Evolutionary conservation across 2,888 invertebrate genomes (phyloP).

Genomic region (Archips crataeganus): DNA sequence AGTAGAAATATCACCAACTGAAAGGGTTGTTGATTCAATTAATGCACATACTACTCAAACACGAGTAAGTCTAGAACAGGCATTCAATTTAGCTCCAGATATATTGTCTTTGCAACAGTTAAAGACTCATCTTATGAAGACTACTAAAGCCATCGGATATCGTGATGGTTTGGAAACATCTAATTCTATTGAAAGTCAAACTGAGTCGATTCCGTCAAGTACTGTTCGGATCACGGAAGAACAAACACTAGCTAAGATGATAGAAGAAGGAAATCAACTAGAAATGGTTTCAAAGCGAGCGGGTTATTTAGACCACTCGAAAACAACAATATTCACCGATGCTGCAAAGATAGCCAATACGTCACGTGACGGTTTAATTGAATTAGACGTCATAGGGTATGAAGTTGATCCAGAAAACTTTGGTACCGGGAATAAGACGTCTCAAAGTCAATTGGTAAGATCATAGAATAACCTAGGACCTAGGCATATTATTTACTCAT

Average conservation of each 20-base stretch:
- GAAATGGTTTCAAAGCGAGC: conserved; percentile 67
- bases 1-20: conserved; percentile 42
- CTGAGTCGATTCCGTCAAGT: conserved; percentile 29
- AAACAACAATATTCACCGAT: conserved; percentile 46
- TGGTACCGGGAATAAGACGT: conserved; percentile 53
- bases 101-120: conserved; percentile 58
- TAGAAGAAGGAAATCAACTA: conserved; percentile 38
- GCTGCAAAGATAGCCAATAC: conserved; percentile 40
- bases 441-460: conserved; percentile 72
- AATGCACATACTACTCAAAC: conserved; percentile 56
- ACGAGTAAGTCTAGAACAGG: conserved; percentile 54
- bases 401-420: conserved; percentile 51
- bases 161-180: conserved; percentile 20
- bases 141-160: conserved; percentile 27
- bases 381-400: conserved; percentile 49
- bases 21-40: conserved; percentile 49
- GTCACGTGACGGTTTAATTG: conserved; percentile 44
- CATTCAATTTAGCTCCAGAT: conserved; percentile 50
- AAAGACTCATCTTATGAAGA: conserved; percentile 50
- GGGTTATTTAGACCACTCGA: conserved; percentile 68
- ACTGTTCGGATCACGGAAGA: conserved; percentile 34
- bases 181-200: conserved; percentile 10
- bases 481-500: too few species aligned
- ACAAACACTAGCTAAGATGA: conserved; percentile 5
- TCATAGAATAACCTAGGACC: too few species aligned